A percentile compares a stretch with the other conserved stretches of the same genome.
phyloP scores from a whole-genome alignment of 1,140 invertebrate species.

The Andrena cerasifolii region DNA sequence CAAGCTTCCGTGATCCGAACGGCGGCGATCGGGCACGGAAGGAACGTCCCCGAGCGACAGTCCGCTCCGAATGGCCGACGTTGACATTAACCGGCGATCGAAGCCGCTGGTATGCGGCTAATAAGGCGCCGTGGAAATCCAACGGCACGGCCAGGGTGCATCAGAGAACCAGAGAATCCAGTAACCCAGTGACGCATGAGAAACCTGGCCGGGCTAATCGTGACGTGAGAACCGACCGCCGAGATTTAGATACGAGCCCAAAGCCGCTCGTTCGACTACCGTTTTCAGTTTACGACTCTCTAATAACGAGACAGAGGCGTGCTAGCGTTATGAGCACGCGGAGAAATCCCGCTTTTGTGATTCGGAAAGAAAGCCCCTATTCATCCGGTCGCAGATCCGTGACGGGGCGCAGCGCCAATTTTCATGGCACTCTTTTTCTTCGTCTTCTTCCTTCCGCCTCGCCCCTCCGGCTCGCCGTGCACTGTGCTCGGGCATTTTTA shows the following conservation, averaged over 20 bases:
- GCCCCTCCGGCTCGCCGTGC: too few relatives aligned
- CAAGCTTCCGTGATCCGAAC: constrained; percentile 7
- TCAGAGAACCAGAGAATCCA: constrained; percentile 58
- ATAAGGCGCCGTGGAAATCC: constrained; percentile 49
- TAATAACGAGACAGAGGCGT: constrained; percentile 57
- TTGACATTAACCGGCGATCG: background rate
- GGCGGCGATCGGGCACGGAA: constrained; percentile 4
- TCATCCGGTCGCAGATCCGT: constrained; percentile 49
- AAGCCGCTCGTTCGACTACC: constrained; percentile 27
- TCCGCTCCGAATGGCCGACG: background rate
- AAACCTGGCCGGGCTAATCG: constrained; percentile 58
- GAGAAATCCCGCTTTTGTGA: constrained; percentile 62
- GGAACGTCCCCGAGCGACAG: background rate
- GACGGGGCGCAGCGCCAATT: constrained; percentile 33
- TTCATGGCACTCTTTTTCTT: constrained; percentile 24
- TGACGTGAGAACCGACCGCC: constrained; percentile 62
- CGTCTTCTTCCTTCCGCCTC: too few relatives aligned
- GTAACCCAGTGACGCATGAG: constrained; percentile 70
- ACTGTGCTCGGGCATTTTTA: background rate
- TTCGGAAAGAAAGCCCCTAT: constrained; percentile 55
- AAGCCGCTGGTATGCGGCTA: constrained; percentile 16
- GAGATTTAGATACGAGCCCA: constrained; percentile 54
- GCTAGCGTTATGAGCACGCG: constrained; percentile 32
- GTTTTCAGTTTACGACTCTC: constrained; percentile 57
- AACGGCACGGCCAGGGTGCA: background rate